These are phyloP conservation scores for Agrotis clavis DNA, from an alignment of 2,888 invertebrate genomes.

Conservation along the genomic window DNA sequence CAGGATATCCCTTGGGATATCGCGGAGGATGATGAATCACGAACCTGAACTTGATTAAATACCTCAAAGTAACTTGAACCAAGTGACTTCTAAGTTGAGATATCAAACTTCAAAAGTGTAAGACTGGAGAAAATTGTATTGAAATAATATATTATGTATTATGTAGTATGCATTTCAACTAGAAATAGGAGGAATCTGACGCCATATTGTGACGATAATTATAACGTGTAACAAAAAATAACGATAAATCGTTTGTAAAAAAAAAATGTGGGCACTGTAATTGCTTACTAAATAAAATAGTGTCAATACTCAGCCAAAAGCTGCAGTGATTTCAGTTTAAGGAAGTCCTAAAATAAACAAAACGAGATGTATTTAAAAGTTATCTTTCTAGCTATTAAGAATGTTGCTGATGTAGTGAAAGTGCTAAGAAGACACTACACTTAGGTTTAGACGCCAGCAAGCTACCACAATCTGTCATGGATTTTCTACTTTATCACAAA, in stretches of 20 bases:
- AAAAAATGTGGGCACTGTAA: no score
- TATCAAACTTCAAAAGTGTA: neutral
- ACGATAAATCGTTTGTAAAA: no score
- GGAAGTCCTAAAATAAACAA: constrained; percentile 9
- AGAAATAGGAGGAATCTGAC: no score
- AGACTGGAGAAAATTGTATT: neutral
- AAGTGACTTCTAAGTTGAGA: neutral
- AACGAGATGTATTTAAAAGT: neutral
- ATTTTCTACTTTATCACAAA: no score
- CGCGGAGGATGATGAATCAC: constrained; percentile 39
- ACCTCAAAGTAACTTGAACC: neutral
- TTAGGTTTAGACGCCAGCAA: no score
- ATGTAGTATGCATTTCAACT: no score
- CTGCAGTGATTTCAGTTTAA: neutral
- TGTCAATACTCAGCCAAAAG: neutral
- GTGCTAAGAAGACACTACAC: constrained; percentile 16
- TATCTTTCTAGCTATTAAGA: neutral
- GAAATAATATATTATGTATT: no score
- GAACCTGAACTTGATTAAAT: constrained; percentile 20
- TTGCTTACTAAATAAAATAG: neutral
- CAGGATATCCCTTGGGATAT: constrained; percentile 19
- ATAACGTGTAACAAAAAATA: no score
- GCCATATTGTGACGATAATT: no score
- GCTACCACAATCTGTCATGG: no score
- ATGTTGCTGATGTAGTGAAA: constrained; percentile 25